These are phyloP conservation scores for Apeira syringaria DNA, from an alignment of 2,888 invertebrate genomes.

Conservation along the genomic window DNA sequence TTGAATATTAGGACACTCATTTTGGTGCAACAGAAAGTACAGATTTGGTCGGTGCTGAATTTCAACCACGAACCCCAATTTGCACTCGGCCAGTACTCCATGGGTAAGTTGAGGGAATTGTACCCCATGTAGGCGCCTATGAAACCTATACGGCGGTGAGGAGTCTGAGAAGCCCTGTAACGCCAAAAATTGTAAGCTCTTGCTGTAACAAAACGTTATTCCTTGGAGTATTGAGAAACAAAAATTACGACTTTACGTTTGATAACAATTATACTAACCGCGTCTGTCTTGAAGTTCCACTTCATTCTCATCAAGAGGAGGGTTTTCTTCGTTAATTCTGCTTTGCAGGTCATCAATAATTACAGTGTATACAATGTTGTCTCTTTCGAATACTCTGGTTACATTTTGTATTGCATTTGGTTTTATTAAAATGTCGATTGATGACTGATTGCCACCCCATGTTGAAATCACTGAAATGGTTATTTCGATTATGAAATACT, in stretches of 20 bases:
- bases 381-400: constrained; percentile 83
- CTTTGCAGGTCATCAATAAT: constrained; percentile 90
- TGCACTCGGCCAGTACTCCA: constrained; percentile 84
- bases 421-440: constrained; percentile 89
- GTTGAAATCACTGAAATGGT: constrained; percentile 80
- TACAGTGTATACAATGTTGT: constrained; percentile 87
- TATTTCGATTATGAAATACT: neutral
- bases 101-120: constrained; percentile 79
- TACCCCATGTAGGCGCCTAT: constrained; percentile 78
- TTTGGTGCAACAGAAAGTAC: constrained; percentile 43
- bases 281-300: constrained; percentile 86
- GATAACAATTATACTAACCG: constrained; percentile 74
- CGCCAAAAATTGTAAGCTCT: constrained; percentile 84
- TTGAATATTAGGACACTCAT: constrained; percentile 42
- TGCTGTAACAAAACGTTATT: constrained; percentile 76
- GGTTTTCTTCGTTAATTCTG: constrained; percentile 92
- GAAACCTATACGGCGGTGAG: constrained; percentile 65
- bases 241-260: neutral
- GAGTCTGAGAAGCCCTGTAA: constrained; percentile 77
- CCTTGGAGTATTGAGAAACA: constrained; percentile 62
- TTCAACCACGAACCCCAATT: constrained; percentile 85
- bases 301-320: constrained; percentile 86
- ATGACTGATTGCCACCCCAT: constrained; percentile 86
- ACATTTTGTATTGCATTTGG: constrained; percentile 86
- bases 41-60: constrained; percentile 57